A percentile compares a stretch with the other conserved stretches of the same genome.
phyloP scores from a whole-genome alignment of 2,113 vertebrate genomes.

The Apteryx mantelli region DNA sequence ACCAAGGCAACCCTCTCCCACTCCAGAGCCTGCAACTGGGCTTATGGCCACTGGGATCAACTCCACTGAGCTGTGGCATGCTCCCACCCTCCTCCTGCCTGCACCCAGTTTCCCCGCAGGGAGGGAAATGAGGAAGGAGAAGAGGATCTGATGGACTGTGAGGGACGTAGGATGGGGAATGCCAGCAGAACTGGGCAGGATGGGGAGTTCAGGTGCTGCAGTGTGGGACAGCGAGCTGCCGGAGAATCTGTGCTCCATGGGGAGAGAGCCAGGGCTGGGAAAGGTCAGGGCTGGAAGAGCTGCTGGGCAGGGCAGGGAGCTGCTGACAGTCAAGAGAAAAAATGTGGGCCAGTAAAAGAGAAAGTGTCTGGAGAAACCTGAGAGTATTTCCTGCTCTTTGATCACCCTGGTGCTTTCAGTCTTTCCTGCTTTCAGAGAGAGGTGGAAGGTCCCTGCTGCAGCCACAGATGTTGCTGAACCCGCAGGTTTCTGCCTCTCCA shows the following conservation, averaged over 20 bases:
- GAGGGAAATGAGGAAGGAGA: background rate
- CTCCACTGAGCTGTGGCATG: fast-evolving
- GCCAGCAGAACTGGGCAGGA: background rate
- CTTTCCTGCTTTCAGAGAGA: background rate
- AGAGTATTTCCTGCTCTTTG: background rate
- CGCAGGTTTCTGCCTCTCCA: background rate
- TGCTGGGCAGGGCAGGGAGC: background rate
- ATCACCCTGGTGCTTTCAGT: background rate
- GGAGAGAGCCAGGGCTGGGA: background rate
- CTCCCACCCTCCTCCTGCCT: background rate
- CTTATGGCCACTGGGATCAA: background rate
- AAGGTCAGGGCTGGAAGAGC: background rate
- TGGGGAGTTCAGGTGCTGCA: background rate
- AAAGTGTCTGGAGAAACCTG: background rate
- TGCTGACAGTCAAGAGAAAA: background rate
- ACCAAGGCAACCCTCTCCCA: background rate
- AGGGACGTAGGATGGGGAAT: background rate
- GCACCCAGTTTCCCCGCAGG: background rate
- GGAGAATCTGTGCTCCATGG: background rate
- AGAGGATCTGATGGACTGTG: too few relatives aligned
- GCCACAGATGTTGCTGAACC: background rate
- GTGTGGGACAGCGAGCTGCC: background rate
- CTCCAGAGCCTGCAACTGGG: background rate
- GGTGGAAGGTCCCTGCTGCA: background rate
- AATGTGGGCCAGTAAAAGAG: background rate